Evolutionary conservation across 2,888 invertebrate genomes (phyloP), one percentile per base, ranked within the genome.

Genomic region (Drosophila peninsularis): DNA sequence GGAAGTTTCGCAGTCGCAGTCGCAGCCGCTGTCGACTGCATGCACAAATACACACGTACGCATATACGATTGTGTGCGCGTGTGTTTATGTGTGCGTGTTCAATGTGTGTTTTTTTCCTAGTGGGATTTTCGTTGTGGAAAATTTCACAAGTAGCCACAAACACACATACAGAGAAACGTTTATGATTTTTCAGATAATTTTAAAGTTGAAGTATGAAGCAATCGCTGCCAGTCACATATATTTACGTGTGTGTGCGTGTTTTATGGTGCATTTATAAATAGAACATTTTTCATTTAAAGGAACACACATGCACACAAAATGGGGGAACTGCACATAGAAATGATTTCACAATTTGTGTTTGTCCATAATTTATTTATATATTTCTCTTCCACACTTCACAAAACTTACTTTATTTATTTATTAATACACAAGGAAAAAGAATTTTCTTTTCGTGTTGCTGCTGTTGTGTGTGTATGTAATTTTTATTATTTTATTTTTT

Each of bases 151-250:
- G 73, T 72, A 78, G 62, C 53, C 74, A 71, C 49, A 36, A n/a
- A n/a, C 73, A 71, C 54, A 42, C 57, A 65, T 55, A 66, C 36
- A 61, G 52, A 49, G 24, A 53, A 55, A 70, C 69, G 65, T 58
- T 67, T 79, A 75, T 67, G 76, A 71, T 71, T 69, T 69, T 63
- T 71, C 81, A 75, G 76, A 78, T 86, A 73, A 88, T 73, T 85
- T 83, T 84, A 75, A 79, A 84, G 85, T 88, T 84, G 62, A 83
- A 82, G 83, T 77, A 71, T 85, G 82, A 76, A 85, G 88, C 73
- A 82, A 85, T 82, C 66, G 55, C 50, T 62, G 56, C 41, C 39
- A 52, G 54, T 50, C 74, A 78, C 69, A 80, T 42, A 52, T 60
- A 34, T 49, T 49, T 49, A 13, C 45, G 41, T 50, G 50, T 62